Percentiles rank a stretch among this genome's conserved stretches.
Evolutionary conservation across 2,888 invertebrate species (phyloP).

Genomic region (Acleris cristana): DNA sequence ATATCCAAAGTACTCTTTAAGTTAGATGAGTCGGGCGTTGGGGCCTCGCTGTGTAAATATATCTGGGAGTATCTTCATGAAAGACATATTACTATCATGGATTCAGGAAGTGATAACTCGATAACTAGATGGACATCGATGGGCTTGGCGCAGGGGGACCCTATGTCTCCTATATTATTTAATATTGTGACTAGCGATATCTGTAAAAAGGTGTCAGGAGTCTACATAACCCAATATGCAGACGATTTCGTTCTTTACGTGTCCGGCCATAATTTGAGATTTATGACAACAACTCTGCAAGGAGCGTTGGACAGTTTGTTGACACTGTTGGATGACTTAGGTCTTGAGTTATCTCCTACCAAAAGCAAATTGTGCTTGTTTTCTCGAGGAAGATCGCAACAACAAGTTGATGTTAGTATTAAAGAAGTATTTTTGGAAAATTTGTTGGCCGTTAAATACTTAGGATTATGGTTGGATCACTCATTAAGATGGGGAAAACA

Average conservation of each 20-base stretch:
- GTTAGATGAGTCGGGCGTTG: too few species aligned
- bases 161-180: background rate
- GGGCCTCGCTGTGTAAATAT: too few species aligned
- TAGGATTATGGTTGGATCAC: constrained; percentile 41
- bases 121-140: too few species aligned
- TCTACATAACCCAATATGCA: background rate
- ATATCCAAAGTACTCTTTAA: too few species aligned
- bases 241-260: background rate
- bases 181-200: background rate
- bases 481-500: constrained; percentile 41
- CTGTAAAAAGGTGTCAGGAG: background rate
- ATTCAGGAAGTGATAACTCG: too few species aligned
- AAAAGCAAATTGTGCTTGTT: background rate
- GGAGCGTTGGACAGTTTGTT: background rate
- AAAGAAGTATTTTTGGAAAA: background rate
- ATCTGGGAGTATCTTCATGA: too few species aligned
- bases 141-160: too few species aligned
- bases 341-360: background rate
- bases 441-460: constrained; percentile 34
- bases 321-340: background rate
- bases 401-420: background rate
- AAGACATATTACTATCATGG: too few species aligned
- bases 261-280: background rate
- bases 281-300: background rate
- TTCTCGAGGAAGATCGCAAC: background rate